A percentile compares a stretch with the other conserved stretches of the same genome.
Evolutionary conservation across 1,140 invertebrate species (phyloP).

Genomic region (Bombyx mori): DNA sequence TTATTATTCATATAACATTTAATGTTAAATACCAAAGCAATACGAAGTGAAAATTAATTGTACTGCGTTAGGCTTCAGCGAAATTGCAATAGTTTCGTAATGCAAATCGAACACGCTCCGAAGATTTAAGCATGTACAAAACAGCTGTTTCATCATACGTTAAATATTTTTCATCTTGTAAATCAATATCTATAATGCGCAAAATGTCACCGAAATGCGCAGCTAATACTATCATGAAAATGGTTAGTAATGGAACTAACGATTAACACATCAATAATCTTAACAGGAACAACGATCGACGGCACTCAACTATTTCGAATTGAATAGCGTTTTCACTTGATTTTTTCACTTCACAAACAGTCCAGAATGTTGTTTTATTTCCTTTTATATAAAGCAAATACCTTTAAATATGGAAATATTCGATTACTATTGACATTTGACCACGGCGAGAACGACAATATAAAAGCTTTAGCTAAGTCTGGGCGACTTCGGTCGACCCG

Average conservation of each 20-base stretch:
- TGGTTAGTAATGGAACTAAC: constrained; percentile 25
- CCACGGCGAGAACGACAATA: constrained; percentile 38
- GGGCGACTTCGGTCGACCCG: constrained; percentile 57
- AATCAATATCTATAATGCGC: constrained; percentile 69
- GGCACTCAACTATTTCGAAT: constrained; percentile 20
- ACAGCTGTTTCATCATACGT: constrained; percentile 64
- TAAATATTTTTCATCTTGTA: constrained; percentile 52
- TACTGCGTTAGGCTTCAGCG: too few relatives aligned
- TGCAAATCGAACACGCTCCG: constrained; percentile 20
- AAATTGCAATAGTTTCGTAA: too few relatives aligned
- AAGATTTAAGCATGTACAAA: constrained; percentile 27
- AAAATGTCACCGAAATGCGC: constrained; percentile 65
- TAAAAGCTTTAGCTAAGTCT: constrained; percentile 49
- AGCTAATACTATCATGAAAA: constrained; percentile 33
- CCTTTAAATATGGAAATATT: too few relatives aligned
- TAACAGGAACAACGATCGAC: constrained; percentile 39
- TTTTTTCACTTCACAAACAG: too few relatives aligned
- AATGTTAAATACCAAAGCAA: too few relatives aligned
- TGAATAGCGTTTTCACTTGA: too few relatives aligned
- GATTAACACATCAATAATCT: constrained; percentile 41
- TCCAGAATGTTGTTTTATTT: too few relatives aligned
- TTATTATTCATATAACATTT: too few relatives aligned
- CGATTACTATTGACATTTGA: too few relatives aligned
- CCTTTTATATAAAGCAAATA: too few relatives aligned
- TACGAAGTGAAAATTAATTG: too few relatives aligned